These are phyloP conservation scores for Drosophila aff. DNA, from an alignment of 1,140 invertebrate genomes.

Conservation along the genomic window DNA sequence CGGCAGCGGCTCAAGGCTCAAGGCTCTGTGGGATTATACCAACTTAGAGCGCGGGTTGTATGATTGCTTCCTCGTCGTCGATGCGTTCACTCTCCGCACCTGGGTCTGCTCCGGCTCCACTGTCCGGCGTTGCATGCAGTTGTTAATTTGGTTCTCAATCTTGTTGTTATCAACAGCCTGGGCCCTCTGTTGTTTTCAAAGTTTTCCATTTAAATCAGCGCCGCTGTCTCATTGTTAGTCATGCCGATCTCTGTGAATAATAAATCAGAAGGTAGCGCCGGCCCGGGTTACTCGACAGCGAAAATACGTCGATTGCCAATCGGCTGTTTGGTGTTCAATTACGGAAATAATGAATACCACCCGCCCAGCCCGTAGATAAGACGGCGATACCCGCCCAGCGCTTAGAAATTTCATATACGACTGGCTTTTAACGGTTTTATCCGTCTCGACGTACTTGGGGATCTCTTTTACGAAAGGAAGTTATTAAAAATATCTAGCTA, in stretches of 20 bases:
- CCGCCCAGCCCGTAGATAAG: conserved; percentile 39
- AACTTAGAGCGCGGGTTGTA: background rate
- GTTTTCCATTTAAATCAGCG: conserved; percentile 70
- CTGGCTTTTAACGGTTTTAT: background rate
- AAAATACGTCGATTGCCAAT: conserved; percentile 35
- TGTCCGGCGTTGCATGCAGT: conserved; percentile 52
- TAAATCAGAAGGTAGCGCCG: conserved; percentile 53
- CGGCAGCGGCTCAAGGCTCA: conserved; percentile 2
- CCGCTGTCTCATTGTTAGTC: conserved; percentile 52
- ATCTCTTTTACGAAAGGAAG: background rate
- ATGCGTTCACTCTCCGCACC: background rate
- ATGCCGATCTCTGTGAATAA: conserved; percentile 49
- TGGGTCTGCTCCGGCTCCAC: conserved; percentile 12
- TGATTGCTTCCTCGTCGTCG: background rate
- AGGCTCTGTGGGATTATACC: background rate
- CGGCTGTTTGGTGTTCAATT: conserved; percentile 16
- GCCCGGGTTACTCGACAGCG: conserved; percentile 44
- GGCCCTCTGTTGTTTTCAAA: conserved; percentile 42
- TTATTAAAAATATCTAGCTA: background rate
- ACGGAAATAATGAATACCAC: conserved; percentile 24
- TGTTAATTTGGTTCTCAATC: conserved; percentile 28
- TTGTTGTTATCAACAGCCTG: conserved; percentile 38
- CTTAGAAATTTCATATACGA: background rate
- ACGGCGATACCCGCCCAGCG: conserved; percentile 3
- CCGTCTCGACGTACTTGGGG: background rate